Conservation (phyloP, 2,797 vertebrate species). For the Coendou prehensilis region DNA sequence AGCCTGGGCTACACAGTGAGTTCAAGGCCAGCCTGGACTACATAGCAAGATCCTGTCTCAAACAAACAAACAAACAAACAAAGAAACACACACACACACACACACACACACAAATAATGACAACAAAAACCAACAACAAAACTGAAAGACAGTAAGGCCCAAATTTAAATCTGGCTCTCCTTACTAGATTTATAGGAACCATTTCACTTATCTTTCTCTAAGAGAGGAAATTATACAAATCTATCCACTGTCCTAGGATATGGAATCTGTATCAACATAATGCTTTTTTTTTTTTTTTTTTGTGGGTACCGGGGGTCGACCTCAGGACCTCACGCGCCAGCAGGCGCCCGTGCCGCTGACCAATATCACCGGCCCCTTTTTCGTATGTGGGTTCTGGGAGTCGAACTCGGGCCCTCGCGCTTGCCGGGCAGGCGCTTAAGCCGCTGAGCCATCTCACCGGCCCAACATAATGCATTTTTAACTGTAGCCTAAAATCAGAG, state of each 20-base stretch:
- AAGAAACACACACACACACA: too few relatives aligned
- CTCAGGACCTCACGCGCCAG: too few relatives aligned
- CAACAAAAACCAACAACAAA: neutral
- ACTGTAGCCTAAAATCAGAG: slow-evolving; percentile 6
- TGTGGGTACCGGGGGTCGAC: too few relatives aligned
- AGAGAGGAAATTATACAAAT: slow-evolving; percentile 28
- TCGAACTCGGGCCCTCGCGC: too few relatives aligned
- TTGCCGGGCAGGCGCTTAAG: too few relatives aligned
- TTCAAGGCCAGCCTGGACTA: neutral
- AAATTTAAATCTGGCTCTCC: neutral
- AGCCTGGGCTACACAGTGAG: neutral
- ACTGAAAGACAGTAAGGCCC: neutral
- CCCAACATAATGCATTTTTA: neutral
- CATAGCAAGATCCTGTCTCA: neutral
- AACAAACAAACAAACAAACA: neutral
- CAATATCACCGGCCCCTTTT: too few relatives aligned
- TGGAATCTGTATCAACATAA: neutral
- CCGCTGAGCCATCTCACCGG: too few relatives aligned
- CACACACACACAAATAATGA: neutral
- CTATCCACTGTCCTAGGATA: neutral
- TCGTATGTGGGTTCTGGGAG: too few relatives aligned
- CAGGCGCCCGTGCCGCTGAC: too few relatives aligned
- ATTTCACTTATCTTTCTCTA: neutral
- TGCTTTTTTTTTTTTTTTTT: too few relatives aligned
- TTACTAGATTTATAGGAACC: neutral